Evolutionary conservation across 2,797 vertebrate genomes (phyloP).

Genomic region (Onychomys arenicola): DNA sequence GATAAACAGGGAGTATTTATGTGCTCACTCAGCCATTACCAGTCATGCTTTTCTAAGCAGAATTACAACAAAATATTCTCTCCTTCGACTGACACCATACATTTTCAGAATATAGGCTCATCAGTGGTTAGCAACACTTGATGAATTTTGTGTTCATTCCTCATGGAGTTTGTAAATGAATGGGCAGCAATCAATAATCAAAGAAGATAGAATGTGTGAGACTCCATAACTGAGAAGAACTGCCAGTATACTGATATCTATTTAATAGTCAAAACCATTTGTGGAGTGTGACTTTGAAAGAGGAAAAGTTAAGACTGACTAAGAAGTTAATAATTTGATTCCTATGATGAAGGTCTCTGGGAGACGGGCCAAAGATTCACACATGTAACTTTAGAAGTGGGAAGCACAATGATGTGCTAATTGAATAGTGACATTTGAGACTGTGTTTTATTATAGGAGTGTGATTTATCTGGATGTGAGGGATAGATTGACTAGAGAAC

Average conservation of each 20-base stretch:
- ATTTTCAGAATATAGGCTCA: not conserved
- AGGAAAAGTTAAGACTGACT: not conserved
- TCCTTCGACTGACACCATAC: not conserved
- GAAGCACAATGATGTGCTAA: not conserved
- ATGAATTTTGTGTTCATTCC: not conserved
- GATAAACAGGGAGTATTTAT: fast-evolving
- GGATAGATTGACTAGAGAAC: not conserved
- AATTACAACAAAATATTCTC: not conserved
- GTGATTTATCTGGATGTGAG: not conserved
- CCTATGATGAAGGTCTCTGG: not conserved
- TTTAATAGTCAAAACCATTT: not conserved
- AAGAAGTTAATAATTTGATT: not conserved
- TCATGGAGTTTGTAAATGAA: not conserved
- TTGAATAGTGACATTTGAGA: not conserved
- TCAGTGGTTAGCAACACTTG: not conserved
- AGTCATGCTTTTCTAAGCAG: fast-evolving
- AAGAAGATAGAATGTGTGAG: not conserved
- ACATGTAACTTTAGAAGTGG: not conserved
- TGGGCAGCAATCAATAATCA: not conserved
- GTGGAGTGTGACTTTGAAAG: not conserved
- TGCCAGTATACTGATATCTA: not conserved
- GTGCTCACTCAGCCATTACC: fast-evolving
- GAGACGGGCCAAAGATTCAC: not conserved
- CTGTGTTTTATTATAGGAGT: not conserved
- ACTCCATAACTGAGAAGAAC: not conserved